Base-by-base conservation (phyloP, 2,797 vertebrate genomes). In the Dicrostonyx torquatus region DNA sequence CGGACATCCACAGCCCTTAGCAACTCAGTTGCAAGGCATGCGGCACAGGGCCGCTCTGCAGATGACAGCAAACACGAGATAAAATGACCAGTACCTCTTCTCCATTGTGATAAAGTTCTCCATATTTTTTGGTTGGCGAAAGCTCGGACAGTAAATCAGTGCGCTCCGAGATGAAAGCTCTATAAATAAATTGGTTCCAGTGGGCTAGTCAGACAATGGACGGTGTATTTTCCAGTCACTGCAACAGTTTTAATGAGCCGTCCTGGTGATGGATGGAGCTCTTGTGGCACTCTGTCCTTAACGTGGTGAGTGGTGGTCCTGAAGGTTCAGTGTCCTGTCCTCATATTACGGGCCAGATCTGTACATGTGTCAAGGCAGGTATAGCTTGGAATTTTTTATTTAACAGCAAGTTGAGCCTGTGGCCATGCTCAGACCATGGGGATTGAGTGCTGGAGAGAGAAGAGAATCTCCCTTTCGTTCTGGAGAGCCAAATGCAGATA, bases 391-490 rank as follows among this genome's bases (percentile, higher is more conserved):
- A 94, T 0, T 5, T 55, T 85, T 58, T 50, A 17, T 45, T 94
- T 97, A 97, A 91, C 14, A 90, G n/a, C 48, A 96, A 75, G 78
- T 72, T 58, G 96, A 97, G 90, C 91, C 89, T 50, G 53, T 93
- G 76, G 45, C 87, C 75, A 89, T 82, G 83, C 31, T 96, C 1
- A 0, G 14, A 93, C n/a, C 64, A 64, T 48, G 87, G 85, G 97
- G 83, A 97, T 75, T 0, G 15, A 50, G 31, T 58, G 75, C 96
- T 79, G 5, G 58, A 88, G 58, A 20, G 70, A 91, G 79, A 80
- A 20, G 22, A 68, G 94, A 90, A 91, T 93, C 89, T 87, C 83
- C 75, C 40, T 89, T 83, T 94, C 0, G 0, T 94, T 96, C 83
- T 96, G 93, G 76, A 94, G 96, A 94, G 85, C 93, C 95, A 95